These are phyloP conservation scores for Criorhina ranunculi DNA, from an alignment of 2,888 invertebrate species.

Conservation along the genomic window DNA sequence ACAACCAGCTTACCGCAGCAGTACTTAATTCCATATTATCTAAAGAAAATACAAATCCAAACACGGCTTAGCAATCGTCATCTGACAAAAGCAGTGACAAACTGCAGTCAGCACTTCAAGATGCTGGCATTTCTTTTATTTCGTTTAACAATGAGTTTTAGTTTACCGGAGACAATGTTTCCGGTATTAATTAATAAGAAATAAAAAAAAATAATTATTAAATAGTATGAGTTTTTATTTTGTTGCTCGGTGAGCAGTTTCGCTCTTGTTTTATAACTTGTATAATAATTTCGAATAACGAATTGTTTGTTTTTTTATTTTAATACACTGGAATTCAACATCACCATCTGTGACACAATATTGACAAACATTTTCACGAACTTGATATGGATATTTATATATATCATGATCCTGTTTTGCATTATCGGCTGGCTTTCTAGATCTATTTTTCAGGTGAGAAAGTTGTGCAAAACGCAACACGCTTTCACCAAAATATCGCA, in stretches of 20 bases:
- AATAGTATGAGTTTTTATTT: background rate
- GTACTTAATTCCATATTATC: no score
- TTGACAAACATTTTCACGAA: conserved; percentile 21
- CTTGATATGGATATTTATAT: conserved; percentile 8
- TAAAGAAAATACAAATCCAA: conserved; percentile 2
- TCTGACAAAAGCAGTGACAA: background rate
- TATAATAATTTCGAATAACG: background rate
- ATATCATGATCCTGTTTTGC: conserved; percentile 12
- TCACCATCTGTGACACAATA: conserved; percentile 11
- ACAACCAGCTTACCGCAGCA: no score
- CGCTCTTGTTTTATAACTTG: background rate
- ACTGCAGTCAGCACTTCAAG: background rate
- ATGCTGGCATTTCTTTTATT: background rate
- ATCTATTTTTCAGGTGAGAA: conserved; percentile 12
- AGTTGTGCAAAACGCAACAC: conserved; percentile 12
- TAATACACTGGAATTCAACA: background rate
- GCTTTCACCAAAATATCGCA: conserved; percentile 4
- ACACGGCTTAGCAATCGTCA: background rate
- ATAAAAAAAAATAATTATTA: background rate
- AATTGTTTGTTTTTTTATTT: conserved; percentile 13
- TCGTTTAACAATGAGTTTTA: background rate
- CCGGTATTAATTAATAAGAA: background rate
- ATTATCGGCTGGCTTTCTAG: conserved; percentile 6
- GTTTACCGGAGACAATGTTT: background rate
- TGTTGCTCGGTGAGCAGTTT: background rate